phyloP scores from a whole-genome alignment of 2,797 vertebrate species.

The Mycteria americana region DNA sequence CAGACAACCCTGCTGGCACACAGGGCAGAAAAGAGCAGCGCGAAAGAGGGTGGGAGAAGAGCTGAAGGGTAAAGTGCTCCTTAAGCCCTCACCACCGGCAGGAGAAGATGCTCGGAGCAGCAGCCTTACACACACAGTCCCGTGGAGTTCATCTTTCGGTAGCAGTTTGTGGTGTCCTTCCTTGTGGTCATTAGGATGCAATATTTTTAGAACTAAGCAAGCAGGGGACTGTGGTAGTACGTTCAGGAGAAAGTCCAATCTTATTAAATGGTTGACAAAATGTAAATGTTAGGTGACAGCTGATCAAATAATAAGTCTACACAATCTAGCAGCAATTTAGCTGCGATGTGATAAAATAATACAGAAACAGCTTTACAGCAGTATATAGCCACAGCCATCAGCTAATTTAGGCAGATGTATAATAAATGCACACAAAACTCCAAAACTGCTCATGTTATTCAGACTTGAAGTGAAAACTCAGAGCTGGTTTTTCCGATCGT shows the following conservation, averaged over 20 bases:
- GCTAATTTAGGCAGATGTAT: background rate
- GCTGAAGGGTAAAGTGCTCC: background rate
- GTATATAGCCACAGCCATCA: background rate
- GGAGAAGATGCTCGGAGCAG: background rate
- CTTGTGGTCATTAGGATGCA: fast-evolving
- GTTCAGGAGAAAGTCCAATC: background rate
- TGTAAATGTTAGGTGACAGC: background rate
- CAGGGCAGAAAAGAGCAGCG: background rate
- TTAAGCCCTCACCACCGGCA: background rate
- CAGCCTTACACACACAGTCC: background rate
- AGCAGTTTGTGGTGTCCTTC: background rate
- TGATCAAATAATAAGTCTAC: background rate
- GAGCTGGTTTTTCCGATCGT: background rate
- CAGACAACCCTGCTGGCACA: background rate
- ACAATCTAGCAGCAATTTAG: background rate
- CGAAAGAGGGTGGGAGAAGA: background rate
- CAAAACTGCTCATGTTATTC: background rate
- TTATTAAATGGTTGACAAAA: background rate
- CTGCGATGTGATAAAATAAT: background rate
- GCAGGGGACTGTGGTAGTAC: background rate
- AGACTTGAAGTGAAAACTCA: background rate
- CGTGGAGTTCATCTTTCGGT: background rate
- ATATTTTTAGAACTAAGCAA: background rate
- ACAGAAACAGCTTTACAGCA: background rate
- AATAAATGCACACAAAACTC: background rate